A percentile compares a stretch with the other conserved stretches of the same genome.
Evolutionary conservation across 2,888 invertebrate species (phyloP).

Genomic region (Muscina levida): DNA sequence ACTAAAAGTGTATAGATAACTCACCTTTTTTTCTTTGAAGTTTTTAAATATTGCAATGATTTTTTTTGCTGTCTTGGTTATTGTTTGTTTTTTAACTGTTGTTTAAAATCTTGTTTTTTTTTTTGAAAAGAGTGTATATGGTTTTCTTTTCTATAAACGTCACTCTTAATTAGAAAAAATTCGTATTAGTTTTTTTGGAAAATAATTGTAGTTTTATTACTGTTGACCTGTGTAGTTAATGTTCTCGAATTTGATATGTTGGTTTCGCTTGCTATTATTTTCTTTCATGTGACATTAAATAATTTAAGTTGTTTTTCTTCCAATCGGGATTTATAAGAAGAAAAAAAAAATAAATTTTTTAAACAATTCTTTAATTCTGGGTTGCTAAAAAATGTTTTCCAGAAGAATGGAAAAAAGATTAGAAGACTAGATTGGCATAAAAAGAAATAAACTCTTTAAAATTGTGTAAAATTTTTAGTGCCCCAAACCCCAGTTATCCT

Average conservation of each 20-base stretch:
- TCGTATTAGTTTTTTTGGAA: constrained; percentile 9
- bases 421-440: too few species aligned
- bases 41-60: constrained; percentile 40
- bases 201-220: background rate
- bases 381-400: too few species aligned
- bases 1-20: constrained; percentile 48
- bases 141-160: background rate
- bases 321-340: too few species aligned
- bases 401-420: too few species aligned
- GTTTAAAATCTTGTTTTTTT: background rate
- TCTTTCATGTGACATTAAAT: background rate
- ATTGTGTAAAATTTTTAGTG: too few species aligned
- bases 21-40: constrained; percentile 56
- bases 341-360: too few species aligned
- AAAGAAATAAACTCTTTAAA: too few species aligned
- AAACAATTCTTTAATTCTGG: too few species aligned
- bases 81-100: background rate
- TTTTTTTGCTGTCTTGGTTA: constrained; percentile 5
- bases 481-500: too few species aligned
- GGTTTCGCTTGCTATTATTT: constrained; percentile 52
- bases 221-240: constrained; percentile 7
- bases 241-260: constrained; percentile 71
- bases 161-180: background rate
- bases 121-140: too few species aligned
- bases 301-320: too few species aligned